A percentile compares a stretch with the other conserved stretches of the same genome.
Evolutionary conservation across 2,888 invertebrate genomes (phyloP).

Genomic region (Charanyca ferruginea): DNA sequence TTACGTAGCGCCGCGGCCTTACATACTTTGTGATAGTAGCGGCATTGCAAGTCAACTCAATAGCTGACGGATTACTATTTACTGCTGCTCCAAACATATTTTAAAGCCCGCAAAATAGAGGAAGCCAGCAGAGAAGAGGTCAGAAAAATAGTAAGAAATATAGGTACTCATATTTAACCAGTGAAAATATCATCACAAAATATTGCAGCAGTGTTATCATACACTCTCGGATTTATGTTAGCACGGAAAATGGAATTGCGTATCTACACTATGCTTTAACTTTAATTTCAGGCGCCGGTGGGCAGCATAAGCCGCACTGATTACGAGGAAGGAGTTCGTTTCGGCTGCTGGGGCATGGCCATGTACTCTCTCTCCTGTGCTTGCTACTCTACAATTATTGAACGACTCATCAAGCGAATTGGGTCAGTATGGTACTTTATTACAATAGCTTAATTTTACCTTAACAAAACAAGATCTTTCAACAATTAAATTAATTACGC

Average conservation of each 20-base stretch:
- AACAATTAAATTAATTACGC: no score
- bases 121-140: no score
- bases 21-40: no score
- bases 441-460: no score
- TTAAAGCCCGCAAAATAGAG: no score
- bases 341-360: conserved; percentile 99
- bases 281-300: conserved; percentile 92
- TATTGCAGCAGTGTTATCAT: no score
- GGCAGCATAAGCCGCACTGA: conserved; percentile 92
- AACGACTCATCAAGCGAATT: conserved; percentile 94
- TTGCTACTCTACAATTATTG: conserved; percentile 97
- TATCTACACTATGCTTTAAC: conserved; percentile 56
- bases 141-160: neutral
- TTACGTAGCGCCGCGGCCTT: no score
- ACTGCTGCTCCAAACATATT: no score
- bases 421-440: conserved; percentile 85
- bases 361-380: conserved; percentile 98
- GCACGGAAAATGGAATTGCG: conserved; percentile 2
- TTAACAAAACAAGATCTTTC: no score
- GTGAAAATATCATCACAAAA: neutral
- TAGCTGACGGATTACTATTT: neutral
- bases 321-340: conserved; percentile 98
- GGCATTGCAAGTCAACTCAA: neutral
- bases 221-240: neutral
- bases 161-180: neutral